phyloP scores from a whole-genome alignment of 2,113 vertebrate species.

The Chitala chitala region DNA sequence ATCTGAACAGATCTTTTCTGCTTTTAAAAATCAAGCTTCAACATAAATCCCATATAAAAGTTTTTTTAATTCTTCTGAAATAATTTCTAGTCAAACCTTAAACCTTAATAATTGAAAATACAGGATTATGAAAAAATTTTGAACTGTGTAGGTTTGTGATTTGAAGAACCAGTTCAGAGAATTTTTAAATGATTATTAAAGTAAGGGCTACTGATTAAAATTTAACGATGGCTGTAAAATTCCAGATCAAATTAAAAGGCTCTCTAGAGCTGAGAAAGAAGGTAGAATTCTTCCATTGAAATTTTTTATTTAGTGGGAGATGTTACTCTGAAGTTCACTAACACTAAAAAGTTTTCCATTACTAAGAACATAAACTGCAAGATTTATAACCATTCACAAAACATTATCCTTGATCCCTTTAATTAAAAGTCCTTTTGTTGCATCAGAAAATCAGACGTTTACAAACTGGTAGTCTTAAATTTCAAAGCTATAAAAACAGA shows the following conservation, averaged over 20 bases:
- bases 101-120: neutral
- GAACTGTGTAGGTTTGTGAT: neutral
- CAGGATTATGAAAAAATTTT: neutral
- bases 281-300: neutral
- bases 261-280: neutral
- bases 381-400: neutral
- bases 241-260: neutral
- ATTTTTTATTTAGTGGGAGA: neutral
- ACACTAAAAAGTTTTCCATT: neutral
- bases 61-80: neutral
- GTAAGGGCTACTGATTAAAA: neutral
- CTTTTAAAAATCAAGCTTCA: neutral
- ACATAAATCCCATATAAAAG: neutral
- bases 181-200: neutral
- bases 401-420: neutral
- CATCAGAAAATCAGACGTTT: no score
- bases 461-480: no score
- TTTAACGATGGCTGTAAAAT: conserved; percentile 2
- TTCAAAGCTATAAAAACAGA: no score
- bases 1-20: neutral
- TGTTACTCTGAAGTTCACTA: neutral
- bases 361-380: neutral
- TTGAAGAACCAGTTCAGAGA: neutral
- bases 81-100: neutral
- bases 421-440: neutral